Evolutionary conservation across 2,888 invertebrate genomes (phyloP).

Genomic region (Dasysyrphus albostriatus): DNA sequence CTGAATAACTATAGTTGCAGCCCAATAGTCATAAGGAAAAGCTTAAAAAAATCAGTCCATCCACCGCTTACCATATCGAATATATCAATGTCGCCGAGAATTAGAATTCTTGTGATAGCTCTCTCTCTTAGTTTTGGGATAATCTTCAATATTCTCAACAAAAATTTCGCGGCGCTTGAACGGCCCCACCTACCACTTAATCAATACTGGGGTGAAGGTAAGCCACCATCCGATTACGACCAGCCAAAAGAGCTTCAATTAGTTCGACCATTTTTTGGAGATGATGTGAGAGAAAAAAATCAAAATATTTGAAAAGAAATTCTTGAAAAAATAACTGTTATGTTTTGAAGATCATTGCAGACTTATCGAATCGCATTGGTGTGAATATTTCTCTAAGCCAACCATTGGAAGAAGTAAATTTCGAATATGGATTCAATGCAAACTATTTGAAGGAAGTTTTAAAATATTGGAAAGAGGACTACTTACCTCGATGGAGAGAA

Average conservation of each 20-base stretch:
- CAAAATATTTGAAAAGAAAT: neutral
- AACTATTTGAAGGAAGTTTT: slow-evolving; percentile 88
- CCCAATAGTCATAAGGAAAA: neutral
- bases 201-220: slow-evolving; percentile 82
- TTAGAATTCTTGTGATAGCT: slow-evolving; percentile 49
- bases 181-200: slow-evolving; percentile 78
- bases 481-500: slow-evolving; percentile 88
- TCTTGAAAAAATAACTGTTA: neutral
- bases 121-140: slow-evolving; percentile 78
- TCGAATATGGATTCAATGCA: slow-evolving; percentile 93
- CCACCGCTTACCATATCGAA: neutral
- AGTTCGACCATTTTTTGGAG: slow-evolving; percentile 41
- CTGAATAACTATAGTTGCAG: neutral
- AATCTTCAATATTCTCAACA: slow-evolving; percentile 78
- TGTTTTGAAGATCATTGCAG: slow-evolving; percentile 84
- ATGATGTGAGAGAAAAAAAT: slow-evolving; percentile 11
- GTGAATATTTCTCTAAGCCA: slow-evolving; percentile 83
- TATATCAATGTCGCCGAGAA: slow-evolving; percentile 30
- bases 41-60: neutral
- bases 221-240: slow-evolving; percentile 78
- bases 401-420: slow-evolving; percentile 87
- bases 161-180: slow-evolving; percentile 77
- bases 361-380: slow-evolving; percentile 86
- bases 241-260: slow-evolving; percentile 53
- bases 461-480: slow-evolving; percentile 92